These are phyloP conservation scores for Glyptemys insculpta DNA, from an alignment of 2,797 vertebrate species.

Conservation along the genomic window DNA sequence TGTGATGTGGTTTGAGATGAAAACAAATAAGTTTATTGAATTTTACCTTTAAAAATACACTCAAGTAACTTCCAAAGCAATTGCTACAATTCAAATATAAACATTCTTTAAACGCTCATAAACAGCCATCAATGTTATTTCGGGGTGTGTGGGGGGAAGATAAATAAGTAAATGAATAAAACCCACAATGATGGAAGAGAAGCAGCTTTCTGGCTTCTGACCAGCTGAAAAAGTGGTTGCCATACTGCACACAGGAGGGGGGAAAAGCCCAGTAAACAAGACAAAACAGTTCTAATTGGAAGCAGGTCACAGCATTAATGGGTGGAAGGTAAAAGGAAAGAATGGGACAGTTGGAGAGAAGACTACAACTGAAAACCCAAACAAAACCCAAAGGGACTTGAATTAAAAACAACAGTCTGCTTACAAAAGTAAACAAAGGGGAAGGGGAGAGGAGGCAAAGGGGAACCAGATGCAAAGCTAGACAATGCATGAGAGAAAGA, in stretches of 20 bases:
- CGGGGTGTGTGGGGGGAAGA: background rate
- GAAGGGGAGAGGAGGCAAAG: slow-evolving; percentile 64
- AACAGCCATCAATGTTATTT: slow-evolving; percentile 16
- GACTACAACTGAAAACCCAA: slow-evolving; percentile 61
- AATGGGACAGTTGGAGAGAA: slow-evolving; percentile 47
- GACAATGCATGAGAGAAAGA: slow-evolving; percentile 17
- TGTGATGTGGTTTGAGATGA: slow-evolving; percentile 9
- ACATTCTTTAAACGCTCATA: slow-evolving; percentile 32
- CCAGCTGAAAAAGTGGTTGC: slow-evolving; percentile 5
- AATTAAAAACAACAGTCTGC: slow-evolving; percentile 71
- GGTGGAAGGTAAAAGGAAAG: slow-evolving; percentile 38
- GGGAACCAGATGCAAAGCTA: slow-evolving; percentile 74
- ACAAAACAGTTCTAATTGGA: slow-evolving; percentile 55
- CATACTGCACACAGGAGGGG: background rate
- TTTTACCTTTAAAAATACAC: background rate
- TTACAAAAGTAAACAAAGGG: slow-evolving; percentile 75
- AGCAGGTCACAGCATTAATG: slow-evolving; percentile 2
- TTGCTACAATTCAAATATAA: slow-evolving; percentile 34
- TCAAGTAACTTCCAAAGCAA: slow-evolving; percentile 29
- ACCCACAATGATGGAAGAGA: slow-evolving; percentile 10
- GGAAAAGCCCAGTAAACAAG: slow-evolving; percentile 52
- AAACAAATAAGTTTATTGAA: background rate
- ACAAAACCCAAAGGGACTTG: slow-evolving; percentile 63
- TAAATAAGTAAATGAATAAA: slow-evolving; percentile 44
- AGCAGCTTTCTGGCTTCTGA: slow-evolving; percentile 33